Conservation (phyloP, 2,888 invertebrate genomes). For the Stramonita haemastoma region DNA sequence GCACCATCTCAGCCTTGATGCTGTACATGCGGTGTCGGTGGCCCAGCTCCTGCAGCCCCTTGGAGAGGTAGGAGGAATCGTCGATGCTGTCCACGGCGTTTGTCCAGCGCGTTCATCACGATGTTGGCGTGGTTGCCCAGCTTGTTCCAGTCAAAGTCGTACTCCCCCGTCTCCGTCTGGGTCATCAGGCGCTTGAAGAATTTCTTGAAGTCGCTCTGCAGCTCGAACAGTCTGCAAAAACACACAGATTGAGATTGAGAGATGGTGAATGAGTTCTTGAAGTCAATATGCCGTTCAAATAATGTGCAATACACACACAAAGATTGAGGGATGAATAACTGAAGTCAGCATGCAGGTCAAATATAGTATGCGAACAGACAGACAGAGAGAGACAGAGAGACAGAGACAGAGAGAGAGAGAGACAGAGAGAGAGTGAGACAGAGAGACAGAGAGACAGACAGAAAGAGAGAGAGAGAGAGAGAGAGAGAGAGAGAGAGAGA, state of each 20-base stretch:
- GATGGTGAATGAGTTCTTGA: no score
- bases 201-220: constrained; percentile 63
- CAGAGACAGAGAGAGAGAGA: no score
- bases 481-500: no score
- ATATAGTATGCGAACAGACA: no score
- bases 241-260: neutral
- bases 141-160: constrained; percentile 62
- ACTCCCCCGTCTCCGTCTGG: constrained; percentile 52
- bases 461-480: no score
- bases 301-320: no score
- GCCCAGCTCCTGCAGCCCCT: constrained; percentile 65
- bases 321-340: no score
- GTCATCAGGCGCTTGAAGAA: constrained; percentile 59
- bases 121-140: constrained; percentile 57
- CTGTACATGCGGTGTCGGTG: constrained; percentile 65
- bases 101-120: constrained; percentile 72
- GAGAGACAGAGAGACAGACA: no score
- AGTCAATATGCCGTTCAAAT: no score
- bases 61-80: constrained; percentile 64
- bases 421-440: no score
- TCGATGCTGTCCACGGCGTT: constrained; percentile 71
- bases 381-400: no score
- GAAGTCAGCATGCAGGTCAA: no score
- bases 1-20: constrained; percentile 65
- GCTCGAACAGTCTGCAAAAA: constrained; percentile 63